phyloP scores from a whole-genome alignment of 2,113 vertebrate species.

The Misgurnus mizolepis region DNA sequence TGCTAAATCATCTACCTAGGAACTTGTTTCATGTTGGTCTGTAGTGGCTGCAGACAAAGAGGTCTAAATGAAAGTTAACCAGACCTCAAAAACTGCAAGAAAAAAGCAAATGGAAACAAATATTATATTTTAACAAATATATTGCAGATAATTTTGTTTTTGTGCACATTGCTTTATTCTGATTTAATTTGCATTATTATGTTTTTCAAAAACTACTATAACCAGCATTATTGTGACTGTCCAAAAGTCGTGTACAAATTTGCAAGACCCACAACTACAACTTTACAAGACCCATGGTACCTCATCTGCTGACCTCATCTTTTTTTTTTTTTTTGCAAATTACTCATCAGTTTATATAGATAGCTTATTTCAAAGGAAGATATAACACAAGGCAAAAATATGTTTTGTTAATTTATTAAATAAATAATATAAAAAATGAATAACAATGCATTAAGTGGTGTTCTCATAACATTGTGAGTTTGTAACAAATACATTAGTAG shows the following conservation, averaged over 20 bases:
- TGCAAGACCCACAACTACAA: too few species aligned
- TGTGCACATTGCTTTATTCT: neutral
- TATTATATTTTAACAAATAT: too few species aligned
- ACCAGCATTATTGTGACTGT: too few species aligned
- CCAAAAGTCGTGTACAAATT: too few species aligned
- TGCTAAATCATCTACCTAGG: constrained; percentile 37
- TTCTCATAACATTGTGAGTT: constrained; percentile 44
- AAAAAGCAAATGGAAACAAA: neutral
- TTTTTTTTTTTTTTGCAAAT: too few species aligned
- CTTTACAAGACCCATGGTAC: too few species aligned
- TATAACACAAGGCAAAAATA: constrained; percentile 31
- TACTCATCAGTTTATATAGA: too few species aligned
- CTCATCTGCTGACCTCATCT: too few species aligned
- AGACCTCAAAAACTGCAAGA: constrained; percentile 58
- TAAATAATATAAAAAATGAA: constrained; percentile 57
- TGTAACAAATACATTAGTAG: constrained; percentile 59
- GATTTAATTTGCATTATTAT: neutral
- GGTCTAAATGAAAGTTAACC: constrained; percentile 55
- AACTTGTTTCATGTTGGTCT: constrained; percentile 74
- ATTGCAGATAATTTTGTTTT: neutral
- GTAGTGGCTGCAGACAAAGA: constrained; percentile 42
- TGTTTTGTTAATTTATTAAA: constrained; percentile 68
- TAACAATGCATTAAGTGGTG: constrained; percentile 50
- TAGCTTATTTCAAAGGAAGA: neutral
- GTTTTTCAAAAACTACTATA: too few species aligned